Evolutionary conservation across 2,888 invertebrate species (phyloP).

Genomic region (Caenorhabditis zanzibari): DNA sequence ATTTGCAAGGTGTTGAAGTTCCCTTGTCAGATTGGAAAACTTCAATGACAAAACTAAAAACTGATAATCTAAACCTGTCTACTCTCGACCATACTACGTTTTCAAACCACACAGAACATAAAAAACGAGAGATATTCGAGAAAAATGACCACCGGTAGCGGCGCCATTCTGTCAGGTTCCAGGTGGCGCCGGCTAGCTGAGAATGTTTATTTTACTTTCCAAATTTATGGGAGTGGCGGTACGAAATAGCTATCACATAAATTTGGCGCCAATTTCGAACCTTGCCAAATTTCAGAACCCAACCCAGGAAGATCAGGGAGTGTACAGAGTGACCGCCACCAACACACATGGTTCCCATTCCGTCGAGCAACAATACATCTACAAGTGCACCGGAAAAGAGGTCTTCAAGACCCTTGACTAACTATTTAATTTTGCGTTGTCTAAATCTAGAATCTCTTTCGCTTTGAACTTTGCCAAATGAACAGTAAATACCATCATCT

Average conservation of each 20-base stretch:
- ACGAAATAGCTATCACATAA: too few species aligned
- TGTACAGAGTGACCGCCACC: conserved; percentile 82
- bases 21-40: not conserved
- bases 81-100: not conserved
- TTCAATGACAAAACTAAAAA: not conserved
- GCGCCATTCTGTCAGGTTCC: conserved; percentile 1
- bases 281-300: conserved; percentile 82
- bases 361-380: conserved; percentile 82
- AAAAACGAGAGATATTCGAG: not conserved
- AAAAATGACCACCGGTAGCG: not conserved
- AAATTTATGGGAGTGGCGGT: not conserved
- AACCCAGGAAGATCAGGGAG: conserved; percentile 82
- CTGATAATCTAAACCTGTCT: too few species aligned
- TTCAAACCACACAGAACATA: not conserved
- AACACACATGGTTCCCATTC: conserved; percentile 79
- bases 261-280: too few species aligned
- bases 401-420: conserved; percentile 80
- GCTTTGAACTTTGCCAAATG: conserved; percentile 8
- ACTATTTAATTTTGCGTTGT: not conserved
- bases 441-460: conserved; percentile 22
- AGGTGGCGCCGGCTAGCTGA: not conserved
- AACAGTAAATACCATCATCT: conserved; percentile 1
- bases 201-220: not conserved
- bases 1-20: too few species aligned
- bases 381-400: conserved; percentile 80